Base-by-base conservation (phyloP, 2,113 vertebrate species). In the Uropsilus gracilis region DNA sequence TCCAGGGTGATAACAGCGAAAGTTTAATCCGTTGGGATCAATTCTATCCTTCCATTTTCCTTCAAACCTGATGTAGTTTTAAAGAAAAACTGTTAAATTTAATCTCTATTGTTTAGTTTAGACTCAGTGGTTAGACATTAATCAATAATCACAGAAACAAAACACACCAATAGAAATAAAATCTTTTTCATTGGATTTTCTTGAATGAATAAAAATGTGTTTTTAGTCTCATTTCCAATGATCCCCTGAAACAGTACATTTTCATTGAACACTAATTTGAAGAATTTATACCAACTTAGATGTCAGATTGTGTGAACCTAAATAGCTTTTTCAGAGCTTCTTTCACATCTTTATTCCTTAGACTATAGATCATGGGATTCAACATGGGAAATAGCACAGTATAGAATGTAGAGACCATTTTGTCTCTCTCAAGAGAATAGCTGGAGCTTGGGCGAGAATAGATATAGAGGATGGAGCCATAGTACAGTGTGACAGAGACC, bases 311-410 rank as follows among this genome's bases (percentile, higher is more conserved):
- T 18, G 42, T 55, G 8, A 93, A 44, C 57, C 30, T 76, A 32
- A 84, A 69, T 18, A 95, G 32, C 68, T 95, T 96, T 66, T 63
- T 95, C 82, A 98, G 71, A 4, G 95, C 50, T 14, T 91, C 86
- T 71, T 97, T 97, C 32, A 97, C 68, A 5, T 97, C 95, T 39
- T 94, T 94, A 42, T 97, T 97, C 71, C 95, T 95, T 42, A 97
- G 59, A n/a, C 96, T 98, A 30, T 95, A 97, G 88, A 97, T 97
- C 55, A 97, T 86, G 34, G 96, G 95, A 13, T 97, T 97, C 32
- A 96, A 80, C 95, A 96, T 88, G n/a, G 96, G 96, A 17, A 94
- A 97, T 6, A 97, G 6, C 26, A 96, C 63, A 0, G 50, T 97
- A 24, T 97, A 97, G 88, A 96, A 95, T 5, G 63, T 91, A 26